These are phyloP conservation scores for Gymnocypris eckloni DNA, from an alignment of 2,797 vertebrate genomes.

Conservation along the genomic window DNA sequence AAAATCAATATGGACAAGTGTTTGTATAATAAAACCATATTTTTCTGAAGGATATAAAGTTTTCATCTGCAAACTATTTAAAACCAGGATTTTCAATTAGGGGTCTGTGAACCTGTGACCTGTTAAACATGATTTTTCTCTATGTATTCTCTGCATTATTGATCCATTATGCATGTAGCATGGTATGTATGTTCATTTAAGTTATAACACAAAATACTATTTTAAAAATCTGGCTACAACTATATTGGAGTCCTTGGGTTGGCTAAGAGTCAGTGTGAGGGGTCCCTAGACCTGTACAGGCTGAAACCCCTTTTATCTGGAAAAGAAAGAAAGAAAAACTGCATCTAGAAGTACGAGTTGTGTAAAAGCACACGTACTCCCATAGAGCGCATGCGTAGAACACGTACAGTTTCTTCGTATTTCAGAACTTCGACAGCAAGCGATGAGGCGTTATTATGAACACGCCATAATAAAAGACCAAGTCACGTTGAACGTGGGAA, in stretches of 20 bases:
- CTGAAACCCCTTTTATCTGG: not conserved
- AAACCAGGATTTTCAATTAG: not conserved
- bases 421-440: not conserved
- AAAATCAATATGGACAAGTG: not conserved
- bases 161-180: not conserved
- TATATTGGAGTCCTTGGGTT: not conserved
- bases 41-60: no score
- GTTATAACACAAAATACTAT: not conserved
- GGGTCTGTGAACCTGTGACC: no score
- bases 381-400: constrained; percentile 61
- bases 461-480: constrained; percentile 35
- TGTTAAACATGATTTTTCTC: not conserved
- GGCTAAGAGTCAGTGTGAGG: not conserved
- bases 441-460: not conserved
- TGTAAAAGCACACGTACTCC: not conserved
- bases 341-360: not conserved
- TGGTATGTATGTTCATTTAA: not conserved
- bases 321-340: not conserved
- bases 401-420: constrained; percentile 63
- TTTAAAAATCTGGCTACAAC: not conserved
- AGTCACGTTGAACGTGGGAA: not conserved
- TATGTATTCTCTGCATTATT: not conserved
- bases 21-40: not conserved
- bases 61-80: not conserved
- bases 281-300: not conserved